phyloP scores from a whole-genome alignment of 2,113 vertebrate species.

The Corydoras maculifer region DNA sequence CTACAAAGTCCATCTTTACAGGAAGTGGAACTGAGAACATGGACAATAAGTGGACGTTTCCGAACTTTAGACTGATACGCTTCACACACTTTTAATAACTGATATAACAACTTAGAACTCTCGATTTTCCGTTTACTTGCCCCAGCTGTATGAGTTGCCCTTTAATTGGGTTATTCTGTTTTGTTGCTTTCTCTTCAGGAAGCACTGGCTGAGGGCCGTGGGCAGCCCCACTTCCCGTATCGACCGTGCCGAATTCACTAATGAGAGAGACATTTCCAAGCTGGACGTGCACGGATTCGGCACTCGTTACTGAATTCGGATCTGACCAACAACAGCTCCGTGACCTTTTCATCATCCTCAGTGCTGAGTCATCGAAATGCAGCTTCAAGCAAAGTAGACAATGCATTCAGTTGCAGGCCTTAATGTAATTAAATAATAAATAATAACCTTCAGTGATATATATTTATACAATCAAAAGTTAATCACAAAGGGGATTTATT shows the following conservation, averaged over 20 bases:
- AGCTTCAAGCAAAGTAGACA: not conserved
- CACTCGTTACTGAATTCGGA: conserved; percentile 68
- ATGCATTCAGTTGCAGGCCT: not conserved
- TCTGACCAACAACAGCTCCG: not conserved
- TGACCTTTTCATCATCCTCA: conserved; percentile 8
- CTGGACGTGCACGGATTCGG: conserved; percentile 74
- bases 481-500: no score
- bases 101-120: not conserved
- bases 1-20: no score
- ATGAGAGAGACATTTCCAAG: conserved; percentile 76
- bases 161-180: not conserved
- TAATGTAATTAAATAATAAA: not conserved
- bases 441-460: not conserved
- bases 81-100: no score
- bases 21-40: no score
- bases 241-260: conserved; percentile 70
- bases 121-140: not conserved
- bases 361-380: conserved; percentile 13
- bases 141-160: not conserved
- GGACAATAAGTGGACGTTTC: no score
- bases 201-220: conserved; percentile 75
- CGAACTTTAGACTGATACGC: no score
- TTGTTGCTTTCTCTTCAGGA: conserved; percentile 63
- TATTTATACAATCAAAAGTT: not conserved
- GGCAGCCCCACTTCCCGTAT: conserved; percentile 85